Conservation (phyloP, 2,797 vertebrate species). For the Lateolabrax maculatus region DNA sequence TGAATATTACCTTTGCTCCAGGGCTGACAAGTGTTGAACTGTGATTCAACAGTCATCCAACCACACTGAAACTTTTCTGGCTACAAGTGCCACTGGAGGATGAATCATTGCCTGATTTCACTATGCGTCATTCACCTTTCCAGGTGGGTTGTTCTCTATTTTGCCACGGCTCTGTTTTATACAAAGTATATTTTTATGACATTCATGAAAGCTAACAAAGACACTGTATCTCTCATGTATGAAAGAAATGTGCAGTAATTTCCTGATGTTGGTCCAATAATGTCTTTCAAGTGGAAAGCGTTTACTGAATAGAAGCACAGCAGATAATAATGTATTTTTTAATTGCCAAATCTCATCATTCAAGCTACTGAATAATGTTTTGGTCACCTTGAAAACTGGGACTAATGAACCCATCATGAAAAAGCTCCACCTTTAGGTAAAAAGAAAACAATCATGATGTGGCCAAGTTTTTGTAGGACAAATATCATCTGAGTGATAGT, state of each 20-base stretch:
- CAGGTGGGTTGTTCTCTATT: neutral
- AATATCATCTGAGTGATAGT: neutral
- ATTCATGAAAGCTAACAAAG: neutral
- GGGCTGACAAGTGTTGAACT: constrained; percentile 34
- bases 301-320: neutral
- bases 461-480: neutral
- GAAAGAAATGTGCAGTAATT: neutral
- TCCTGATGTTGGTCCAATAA: neutral
- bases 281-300: neutral
- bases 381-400: neutral
- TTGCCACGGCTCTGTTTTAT: neutral
- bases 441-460: neutral
- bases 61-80: constrained; percentile 22
- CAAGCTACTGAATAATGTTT: neutral
- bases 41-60: constrained; percentile 30
- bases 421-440: neutral
- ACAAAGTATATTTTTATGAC: neutral
- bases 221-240: neutral
- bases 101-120: constrained; percentile 30
- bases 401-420: neutral
- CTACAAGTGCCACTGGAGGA: constrained; percentile 21
- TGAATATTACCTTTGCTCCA: constrained; percentile 28
- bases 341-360: neutral
- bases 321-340: neutral
- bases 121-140: constrained; percentile 20